phyloP scores from a whole-genome alignment of 2,888 invertebrate species.

The Omphaloscelis lunosa region DNA sequence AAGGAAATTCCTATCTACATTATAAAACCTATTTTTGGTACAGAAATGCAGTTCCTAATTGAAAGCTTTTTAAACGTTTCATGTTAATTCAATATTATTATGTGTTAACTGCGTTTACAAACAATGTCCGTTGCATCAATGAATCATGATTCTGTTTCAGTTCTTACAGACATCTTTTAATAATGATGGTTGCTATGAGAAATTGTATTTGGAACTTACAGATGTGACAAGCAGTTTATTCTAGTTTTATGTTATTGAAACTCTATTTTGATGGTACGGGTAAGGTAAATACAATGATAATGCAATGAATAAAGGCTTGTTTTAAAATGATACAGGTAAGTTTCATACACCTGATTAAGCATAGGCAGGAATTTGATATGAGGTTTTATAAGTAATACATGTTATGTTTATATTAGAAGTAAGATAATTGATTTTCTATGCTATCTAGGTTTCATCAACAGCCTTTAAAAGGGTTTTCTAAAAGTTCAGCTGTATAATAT shows the following conservation, averaged over 20 bases:
- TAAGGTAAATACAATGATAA: neutral
- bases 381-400: neutral
- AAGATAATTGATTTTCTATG: too few species aligned
- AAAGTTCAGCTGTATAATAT: neutral
- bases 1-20: neutral
- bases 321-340: neutral
- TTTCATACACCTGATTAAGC: neutral
- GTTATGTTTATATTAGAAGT: neutral
- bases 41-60: conserved; percentile 23
- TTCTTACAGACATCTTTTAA: neutral
- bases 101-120: conserved; percentile 28
- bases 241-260: neutral
- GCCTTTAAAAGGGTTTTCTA: neutral
- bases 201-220: neutral
- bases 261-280: too few species aligned
- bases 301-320: neutral
- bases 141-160: conserved; percentile 26
- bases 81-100: conserved; percentile 36
- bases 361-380: neutral
- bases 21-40: neutral
- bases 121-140: conserved; percentile 18
- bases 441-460: neutral
- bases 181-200: neutral
- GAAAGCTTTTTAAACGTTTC: conserved; percentile 26
- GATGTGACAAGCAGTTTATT: neutral